Evolutionary conservation across 1,140 invertebrate species (phyloP).

Genomic region (Drosophila rufa): DNA sequence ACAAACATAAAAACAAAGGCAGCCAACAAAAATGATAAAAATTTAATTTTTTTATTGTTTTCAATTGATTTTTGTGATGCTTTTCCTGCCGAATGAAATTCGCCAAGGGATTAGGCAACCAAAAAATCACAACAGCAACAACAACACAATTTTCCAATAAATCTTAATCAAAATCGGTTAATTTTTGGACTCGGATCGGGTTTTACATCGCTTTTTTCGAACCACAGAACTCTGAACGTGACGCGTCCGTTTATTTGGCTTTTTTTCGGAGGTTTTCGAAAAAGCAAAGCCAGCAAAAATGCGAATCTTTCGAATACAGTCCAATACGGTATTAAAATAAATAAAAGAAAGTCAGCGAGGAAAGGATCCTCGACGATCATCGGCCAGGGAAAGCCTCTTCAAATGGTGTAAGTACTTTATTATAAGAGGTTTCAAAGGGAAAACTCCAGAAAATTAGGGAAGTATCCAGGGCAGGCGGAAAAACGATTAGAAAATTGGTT

Average conservation of each 20-base stretch:
- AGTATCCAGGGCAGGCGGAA: conserved; percentile 15
- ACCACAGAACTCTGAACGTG: conserved; percentile 51
- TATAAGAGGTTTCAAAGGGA: background rate
- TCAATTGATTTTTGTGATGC: conserved; percentile 66
- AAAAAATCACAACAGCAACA: conserved; percentile 20
- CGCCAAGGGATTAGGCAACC: conserved; percentile 37
- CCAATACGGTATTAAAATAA: conserved; percentile 56
- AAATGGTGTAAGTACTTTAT: conserved; percentile 67
- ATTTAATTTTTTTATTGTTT: conserved; percentile 77
- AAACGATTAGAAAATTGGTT: background rate
- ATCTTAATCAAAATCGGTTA: conserved; percentile 28
- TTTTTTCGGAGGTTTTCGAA: conserved; percentile 60
- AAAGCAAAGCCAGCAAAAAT: conserved; percentile 35
- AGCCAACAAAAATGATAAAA: conserved; percentile 53
- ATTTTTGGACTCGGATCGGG: conserved; percentile 52
- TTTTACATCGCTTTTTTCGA: conserved; percentile 24
- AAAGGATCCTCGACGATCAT: conserved; percentile 30
- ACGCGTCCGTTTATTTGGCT: conserved; percentile 9
- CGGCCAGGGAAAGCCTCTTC: conserved; percentile 33
- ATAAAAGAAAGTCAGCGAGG: conserved; percentile 28
- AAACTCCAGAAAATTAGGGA: background rate
- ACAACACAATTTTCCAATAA: conserved; percentile 8
- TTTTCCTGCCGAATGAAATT: conserved; percentile 68
- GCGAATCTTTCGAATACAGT: conserved; percentile 70
- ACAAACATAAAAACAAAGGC: conserved; percentile 60